phyloP scores from a whole-genome alignment of 2,888 invertebrate genomes.

The Tachystola acroxantha region DNA sequence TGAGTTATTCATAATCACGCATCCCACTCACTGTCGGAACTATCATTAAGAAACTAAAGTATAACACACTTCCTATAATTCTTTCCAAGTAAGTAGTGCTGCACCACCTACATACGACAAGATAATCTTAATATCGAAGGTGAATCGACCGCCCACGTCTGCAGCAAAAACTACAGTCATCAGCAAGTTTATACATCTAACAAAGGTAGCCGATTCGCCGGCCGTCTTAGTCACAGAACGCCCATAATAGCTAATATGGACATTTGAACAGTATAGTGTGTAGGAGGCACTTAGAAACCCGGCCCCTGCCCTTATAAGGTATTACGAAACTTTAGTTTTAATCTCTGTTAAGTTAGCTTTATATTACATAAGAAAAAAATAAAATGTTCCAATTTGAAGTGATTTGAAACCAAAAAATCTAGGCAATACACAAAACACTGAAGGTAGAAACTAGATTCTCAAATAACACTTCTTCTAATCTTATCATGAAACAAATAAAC shows the following conservation, averaged over 20 bases:
- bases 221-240: slow-evolving; percentile 56
- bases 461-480: too few relatives aligned
- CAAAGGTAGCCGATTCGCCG: slow-evolving; percentile 70
- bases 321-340: slow-evolving; percentile 23
- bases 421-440: too few relatives aligned
- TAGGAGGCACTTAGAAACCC: slow-evolving; percentile 61
- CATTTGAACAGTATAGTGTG: slow-evolving; percentile 57
- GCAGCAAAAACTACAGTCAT: slow-evolving; percentile 56
- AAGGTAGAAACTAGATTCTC: too few relatives aligned
- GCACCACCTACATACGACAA: slow-evolving; percentile 54
- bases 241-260: slow-evolving; percentile 69
- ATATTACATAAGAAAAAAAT: too few relatives aligned
- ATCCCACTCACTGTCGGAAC: slow-evolving; percentile 37
- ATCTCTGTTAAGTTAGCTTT: slow-evolving; percentile 1
- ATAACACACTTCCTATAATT: slow-evolving; percentile 43
- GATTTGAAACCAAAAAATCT: too few relatives aligned
- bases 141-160: slow-evolving; percentile 67
- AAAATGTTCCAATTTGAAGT: too few relatives aligned
- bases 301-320: slow-evolving; percentile 56
- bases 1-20: slow-evolving; percentile 22
- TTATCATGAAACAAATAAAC: too few relatives aligned
- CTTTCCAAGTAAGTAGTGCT: slow-evolving; percentile 35
- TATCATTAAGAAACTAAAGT: slow-evolving; percentile 45
- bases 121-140: slow-evolving; percentile 66
- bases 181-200: slow-evolving; percentile 41